Evolutionary conservation across 2,113 vertebrate species (phyloP), one percentile per base, ranked within the genome.

Genomic region (Peromyscus polionotus): DNA sequence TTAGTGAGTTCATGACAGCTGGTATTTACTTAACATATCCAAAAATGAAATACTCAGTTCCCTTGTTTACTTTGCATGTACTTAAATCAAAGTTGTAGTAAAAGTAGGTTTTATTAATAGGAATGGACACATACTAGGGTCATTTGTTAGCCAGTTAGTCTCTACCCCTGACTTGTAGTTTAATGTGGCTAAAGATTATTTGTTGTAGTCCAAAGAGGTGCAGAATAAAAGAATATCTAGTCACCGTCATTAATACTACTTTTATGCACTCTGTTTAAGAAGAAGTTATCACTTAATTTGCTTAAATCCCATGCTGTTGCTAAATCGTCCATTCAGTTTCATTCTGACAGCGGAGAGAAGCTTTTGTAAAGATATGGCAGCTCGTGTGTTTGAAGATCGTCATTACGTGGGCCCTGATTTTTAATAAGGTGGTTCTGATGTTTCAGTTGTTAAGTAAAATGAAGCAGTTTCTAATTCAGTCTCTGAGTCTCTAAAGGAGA

Each of bases 211-310:
- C 65, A 95, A 86, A 85, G 22, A 73, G 13, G 48, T 73, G 86
- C 31, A 59, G 77, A 93, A 16, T 51, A 73, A 94, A 96, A 77
- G 73, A 94, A 67, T 79, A 63, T 89, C 4, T 31, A 67, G 48
- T 19, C 57, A 73, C 26, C 0, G 31, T 65, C 73, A 90, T 93
- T 68, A 94, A 14, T 92, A 75, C 77, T 57, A 70, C 70, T 86
- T 81, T 79, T 51, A n/a, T 91, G n/a, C 31, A 86, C 83, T 19
- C 91, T 96, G 93, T 81, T 83, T 97, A 95, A 89, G 45, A 95
- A 89, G 45, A 85, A 94, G 26, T 94, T 97, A 94, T 95, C 95
- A 91, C 81, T 94, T 90, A 95, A 95, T 97, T 96, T 97, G 76
- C 81, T 79, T 70, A 86, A 95, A 48, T 94, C 48, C 7, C 88